Percentiles rank a stretch among this genome's conserved stretches.
These are phyloP conservation scores for Bibio marci DNA, from an alignment of 2,888 invertebrate species.

Conservation along the genomic window DNA sequence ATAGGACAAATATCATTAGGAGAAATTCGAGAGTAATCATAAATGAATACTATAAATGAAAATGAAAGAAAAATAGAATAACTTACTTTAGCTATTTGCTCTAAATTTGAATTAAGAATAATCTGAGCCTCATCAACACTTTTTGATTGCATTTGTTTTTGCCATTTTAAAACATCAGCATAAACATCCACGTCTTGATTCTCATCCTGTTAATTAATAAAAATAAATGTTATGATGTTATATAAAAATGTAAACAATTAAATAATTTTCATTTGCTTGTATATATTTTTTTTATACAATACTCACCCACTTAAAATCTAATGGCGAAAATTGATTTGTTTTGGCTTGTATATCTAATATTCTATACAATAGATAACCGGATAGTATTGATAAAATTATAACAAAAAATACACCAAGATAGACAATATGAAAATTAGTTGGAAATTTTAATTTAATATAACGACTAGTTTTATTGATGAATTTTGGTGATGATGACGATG, in stretches of 20 bases:
- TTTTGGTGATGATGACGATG: background rate
- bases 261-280: background rate
- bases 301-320: slow-evolving; percentile 27
- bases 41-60: background rate
- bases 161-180: slow-evolving; percentile 50
- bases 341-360: slow-evolving; percentile 28
- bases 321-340: slow-evolving; percentile 23
- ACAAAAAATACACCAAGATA: slow-evolving; percentile 24
- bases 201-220: slow-evolving; percentile 14
- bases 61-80: too few relatives aligned
- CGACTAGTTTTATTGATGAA: background rate
- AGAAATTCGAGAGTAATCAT: too few relatives aligned
- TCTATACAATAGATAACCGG: slow-evolving; percentile 26
- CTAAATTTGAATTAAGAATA: slow-evolving; percentile 58
- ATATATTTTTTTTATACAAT: background rate
- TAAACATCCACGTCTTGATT: slow-evolving; percentile 43
- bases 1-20: too few relatives aligned
- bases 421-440: slow-evolving; percentile 24
- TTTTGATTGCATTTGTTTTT: slow-evolving; percentile 49
- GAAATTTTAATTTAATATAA: slow-evolving; percentile 17
- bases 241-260: too few relatives aligned
- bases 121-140: slow-evolving; percentile 55
- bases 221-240: too few relatives aligned
- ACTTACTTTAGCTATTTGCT: slow-evolving; percentile 62
- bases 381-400: slow-evolving; percentile 23